phyloP scores from a whole-genome alignment of 2,888 invertebrate species.

The Dichetophora obliterata region DNA sequence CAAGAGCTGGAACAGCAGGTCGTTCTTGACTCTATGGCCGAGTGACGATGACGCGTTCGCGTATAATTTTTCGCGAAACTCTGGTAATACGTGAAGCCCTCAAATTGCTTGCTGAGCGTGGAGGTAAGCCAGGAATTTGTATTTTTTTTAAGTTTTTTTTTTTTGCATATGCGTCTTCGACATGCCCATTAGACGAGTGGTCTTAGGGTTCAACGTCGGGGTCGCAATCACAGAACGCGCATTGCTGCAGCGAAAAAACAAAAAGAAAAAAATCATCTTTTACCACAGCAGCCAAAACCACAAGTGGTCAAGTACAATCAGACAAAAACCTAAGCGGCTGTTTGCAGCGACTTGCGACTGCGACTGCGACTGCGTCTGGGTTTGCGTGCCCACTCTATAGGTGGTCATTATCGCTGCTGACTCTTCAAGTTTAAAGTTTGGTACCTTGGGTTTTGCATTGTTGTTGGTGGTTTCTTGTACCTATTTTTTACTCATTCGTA shows the following conservation, averaged over 20 bases:
- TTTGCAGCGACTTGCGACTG: slow-evolving; percentile 39
- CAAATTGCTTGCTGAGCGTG: neutral
- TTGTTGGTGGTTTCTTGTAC: neutral
- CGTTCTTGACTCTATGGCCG: neutral
- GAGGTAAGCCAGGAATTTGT: neutral
- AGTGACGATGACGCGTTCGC: neutral
- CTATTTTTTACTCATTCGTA: too few species aligned
- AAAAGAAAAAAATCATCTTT: slow-evolving; percentile 22
- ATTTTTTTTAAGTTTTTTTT: neutral
- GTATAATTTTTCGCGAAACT: neutral
- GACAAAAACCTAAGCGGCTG: neutral
- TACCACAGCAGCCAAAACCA: neutral
- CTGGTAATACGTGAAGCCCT: slow-evolving; percentile 6
- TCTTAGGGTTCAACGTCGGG: slow-evolving; percentile 54
- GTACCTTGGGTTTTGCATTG: neutral
- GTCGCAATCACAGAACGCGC: slow-evolving; percentile 56
- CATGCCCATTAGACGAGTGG: slow-evolving; percentile 46
- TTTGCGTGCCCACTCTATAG: slow-evolving; percentile 59
- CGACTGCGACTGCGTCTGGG: slow-evolving; percentile 25
- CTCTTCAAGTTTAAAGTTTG: slow-evolving; percentile 12
- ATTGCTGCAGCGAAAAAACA: neutral
- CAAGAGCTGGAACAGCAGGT: slow-evolving; percentile 24
- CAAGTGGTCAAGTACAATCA: neutral
- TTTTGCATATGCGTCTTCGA: slow-evolving; percentile 16
- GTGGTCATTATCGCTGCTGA: slow-evolving; percentile 61